Percentiles rank a stretch among this genome's conserved stretches.
These are phyloP conservation scores for Rotaria sp. DNA, from an alignment of 2,888 invertebrate species.

Conservation along the genomic window DNA sequence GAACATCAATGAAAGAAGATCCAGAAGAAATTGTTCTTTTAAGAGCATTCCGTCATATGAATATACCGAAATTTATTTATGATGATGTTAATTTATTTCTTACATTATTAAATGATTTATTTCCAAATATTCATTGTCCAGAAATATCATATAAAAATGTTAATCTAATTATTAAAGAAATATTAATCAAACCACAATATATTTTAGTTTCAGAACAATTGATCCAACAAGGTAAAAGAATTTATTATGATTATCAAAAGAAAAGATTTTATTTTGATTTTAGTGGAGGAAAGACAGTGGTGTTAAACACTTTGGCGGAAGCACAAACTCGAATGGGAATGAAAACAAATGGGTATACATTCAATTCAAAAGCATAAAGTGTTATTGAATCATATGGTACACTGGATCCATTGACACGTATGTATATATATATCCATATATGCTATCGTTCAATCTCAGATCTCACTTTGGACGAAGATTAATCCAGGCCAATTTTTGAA, in stretches of 20 bases:
- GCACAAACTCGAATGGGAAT: constrained; percentile 40
- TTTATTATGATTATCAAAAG: no score
- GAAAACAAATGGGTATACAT: constrained; percentile 66
- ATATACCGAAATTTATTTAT: constrained; percentile 97
- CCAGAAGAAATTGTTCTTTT: constrained; percentile 69
- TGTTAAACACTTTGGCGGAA: constrained; percentile 38
- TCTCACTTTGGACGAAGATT: no score
- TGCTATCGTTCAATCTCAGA: constrained; percentile 41
- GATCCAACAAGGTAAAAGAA: constrained; percentile 63
- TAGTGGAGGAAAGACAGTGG: constrained; percentile 42
- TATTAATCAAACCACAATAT: constrained; percentile 76
- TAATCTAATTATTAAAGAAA: constrained; percentile 70
- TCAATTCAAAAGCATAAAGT: constrained; percentile 91
- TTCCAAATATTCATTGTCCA: constrained; percentile 76
- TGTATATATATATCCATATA: constrained; percentile 86
- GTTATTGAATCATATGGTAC: constrained; percentile 96
- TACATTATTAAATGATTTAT: constrained; percentile 90
- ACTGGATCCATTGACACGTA: constrained; percentile 88
- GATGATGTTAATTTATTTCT: constrained; percentile 95
- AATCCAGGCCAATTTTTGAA: no score
- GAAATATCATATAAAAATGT: constrained; percentile 65
- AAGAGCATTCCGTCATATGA: constrained; percentile 97
- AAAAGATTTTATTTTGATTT: no score
- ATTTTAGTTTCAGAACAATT: constrained; percentile 85
- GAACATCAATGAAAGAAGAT: constrained; percentile 55